These are phyloP conservation scores for Grus americana DNA, from an alignment of 2,113 vertebrate genomes.

Conservation along the genomic window DNA sequence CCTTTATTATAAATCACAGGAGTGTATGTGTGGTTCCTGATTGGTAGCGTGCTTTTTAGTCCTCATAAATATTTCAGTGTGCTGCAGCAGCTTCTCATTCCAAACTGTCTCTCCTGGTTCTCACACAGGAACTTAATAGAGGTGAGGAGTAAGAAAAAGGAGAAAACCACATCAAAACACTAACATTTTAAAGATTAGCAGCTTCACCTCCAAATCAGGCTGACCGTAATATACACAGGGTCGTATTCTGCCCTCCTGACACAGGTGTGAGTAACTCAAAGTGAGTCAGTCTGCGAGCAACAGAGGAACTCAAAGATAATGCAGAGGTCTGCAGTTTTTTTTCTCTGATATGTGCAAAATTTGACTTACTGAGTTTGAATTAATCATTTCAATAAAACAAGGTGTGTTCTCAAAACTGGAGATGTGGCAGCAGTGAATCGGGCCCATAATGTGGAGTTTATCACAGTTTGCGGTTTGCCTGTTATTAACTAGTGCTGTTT, in stretches of 20 bases:
- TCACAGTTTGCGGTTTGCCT: background rate
- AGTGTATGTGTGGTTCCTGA: background rate
- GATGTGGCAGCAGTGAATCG: background rate
- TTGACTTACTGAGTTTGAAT: background rate
- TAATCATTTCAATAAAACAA: background rate
- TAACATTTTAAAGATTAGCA: background rate
- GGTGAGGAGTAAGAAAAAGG: background rate
- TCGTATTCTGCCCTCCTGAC: background rate
- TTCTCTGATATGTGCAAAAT: background rate
- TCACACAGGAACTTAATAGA: background rate
- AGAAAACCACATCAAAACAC: background rate
- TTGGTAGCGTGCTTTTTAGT: constrained; percentile 5
- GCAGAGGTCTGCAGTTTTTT: background rate
- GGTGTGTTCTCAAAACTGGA: background rate
- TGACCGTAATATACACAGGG: background rate
- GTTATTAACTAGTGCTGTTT: constrained; percentile 23
- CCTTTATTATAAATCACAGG: constrained; percentile 12
- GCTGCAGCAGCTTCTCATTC: background rate
- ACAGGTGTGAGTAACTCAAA: background rate
- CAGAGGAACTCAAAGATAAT: background rate
- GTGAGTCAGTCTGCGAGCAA: background rate
- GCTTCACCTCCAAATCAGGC: background rate
- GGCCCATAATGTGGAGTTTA: background rate
- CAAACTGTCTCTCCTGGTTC: background rate
- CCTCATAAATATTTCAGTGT: background rate